Evolutionary conservation across 2,888 invertebrate species (phyloP).

Genomic region (Dilophus febrilis): DNA sequence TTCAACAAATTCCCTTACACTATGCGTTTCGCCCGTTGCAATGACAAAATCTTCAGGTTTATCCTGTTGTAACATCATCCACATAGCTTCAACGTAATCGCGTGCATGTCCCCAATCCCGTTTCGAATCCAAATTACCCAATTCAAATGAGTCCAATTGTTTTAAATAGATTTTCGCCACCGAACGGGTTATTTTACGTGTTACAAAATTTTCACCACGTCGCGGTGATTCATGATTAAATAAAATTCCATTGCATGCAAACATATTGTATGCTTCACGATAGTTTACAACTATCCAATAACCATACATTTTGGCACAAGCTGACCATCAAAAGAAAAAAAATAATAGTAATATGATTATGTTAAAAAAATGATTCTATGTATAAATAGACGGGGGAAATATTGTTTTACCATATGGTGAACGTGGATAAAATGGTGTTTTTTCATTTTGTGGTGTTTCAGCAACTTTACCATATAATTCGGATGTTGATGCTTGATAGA

Average conservation of each 20-base stretch:
- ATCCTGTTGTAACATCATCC: constrained; percentile 93
- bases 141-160: constrained; percentile 64
- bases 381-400: neutral
- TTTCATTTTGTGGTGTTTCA: constrained; percentile 85
- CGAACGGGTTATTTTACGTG: constrained; percentile 90
- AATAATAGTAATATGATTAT: neutral
- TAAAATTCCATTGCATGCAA: constrained; percentile 87
- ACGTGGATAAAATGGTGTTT: constrained; percentile 88
- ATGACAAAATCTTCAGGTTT: constrained; percentile 91
- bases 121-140: constrained; percentile 89
- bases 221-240: constrained; percentile 95
- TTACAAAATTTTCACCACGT: constrained; percentile 95
- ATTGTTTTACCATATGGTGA: constrained; percentile 73
- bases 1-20: constrained; percentile 93
- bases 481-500: constrained; percentile 94
- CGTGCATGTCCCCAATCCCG: constrained; percentile 97
- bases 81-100: constrained; percentile 99
- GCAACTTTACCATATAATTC: constrained; percentile 87
- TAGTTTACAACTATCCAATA: constrained; percentile 95
- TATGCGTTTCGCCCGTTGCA: constrained; percentile 87
- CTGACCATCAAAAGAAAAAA: constrained; percentile 31
- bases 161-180: constrained; percentile 92
- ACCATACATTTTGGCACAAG: constrained; percentile 88
- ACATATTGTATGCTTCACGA: constrained; percentile 88
- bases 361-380: neutral